These are phyloP conservation scores for Lutraria lutraria DNA, from an alignment of 2,888 invertebrate genomes.

Conservation along the genomic window DNA sequence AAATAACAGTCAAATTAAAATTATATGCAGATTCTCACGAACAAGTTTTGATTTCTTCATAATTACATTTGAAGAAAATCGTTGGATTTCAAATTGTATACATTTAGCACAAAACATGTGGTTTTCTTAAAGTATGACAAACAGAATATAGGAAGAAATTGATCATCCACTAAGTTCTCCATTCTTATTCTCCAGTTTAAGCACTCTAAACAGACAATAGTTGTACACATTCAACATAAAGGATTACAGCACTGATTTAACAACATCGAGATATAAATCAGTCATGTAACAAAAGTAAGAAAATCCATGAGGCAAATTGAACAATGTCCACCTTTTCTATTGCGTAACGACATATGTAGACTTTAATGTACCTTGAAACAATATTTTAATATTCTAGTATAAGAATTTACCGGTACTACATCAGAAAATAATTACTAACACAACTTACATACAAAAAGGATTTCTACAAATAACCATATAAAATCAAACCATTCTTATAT, in stretches of 20 bases:
- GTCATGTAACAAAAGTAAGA: not conserved
- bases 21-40: too few relatives aligned
- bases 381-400: not conserved
- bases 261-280: not conserved
- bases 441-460: not conserved
- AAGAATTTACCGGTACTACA: not conserved
- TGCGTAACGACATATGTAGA: not conserved
- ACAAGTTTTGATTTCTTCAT: not conserved
- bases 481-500: not conserved
- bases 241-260: not conserved
- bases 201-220: not conserved
- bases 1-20: too few relatives aligned
- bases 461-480: slow-evolving; percentile 16
- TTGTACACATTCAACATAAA: not conserved
- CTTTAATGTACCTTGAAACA: not conserved
- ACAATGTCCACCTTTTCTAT: not conserved
- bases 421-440: not conserved
- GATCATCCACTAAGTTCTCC: not conserved
- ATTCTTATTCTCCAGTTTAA: not conserved
- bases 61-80: not conserved
- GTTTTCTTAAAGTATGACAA: not conserved
- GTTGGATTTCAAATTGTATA: not conserved
- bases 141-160: not conserved
- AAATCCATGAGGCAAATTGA: not conserved
- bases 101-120: not conserved